Conservation (phyloP, 2,797 vertebrate species). For the Amblyopsis hoosieri region DNA sequence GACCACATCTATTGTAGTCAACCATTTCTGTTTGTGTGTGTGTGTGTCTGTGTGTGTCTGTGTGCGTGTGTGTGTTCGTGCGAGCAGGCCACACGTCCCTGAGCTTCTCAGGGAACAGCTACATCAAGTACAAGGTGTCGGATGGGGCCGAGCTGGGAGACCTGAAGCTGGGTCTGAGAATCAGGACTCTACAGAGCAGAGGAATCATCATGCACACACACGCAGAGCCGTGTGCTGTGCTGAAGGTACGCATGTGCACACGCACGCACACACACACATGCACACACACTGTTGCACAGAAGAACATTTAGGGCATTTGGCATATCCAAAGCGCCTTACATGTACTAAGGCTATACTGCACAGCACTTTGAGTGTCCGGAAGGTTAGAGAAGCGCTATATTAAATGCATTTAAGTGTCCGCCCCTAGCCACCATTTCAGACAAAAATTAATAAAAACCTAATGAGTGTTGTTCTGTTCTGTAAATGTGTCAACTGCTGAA, state of each 20-base stretch:
- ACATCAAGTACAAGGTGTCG: conserved; percentile 93
- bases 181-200: conserved; percentile 92
- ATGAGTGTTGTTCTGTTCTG: too few relatives aligned
- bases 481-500: not conserved
- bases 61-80: conserved; percentile 33
- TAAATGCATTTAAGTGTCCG: too few relatives aligned
- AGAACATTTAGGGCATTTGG: too few relatives aligned
- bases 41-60: conserved; percentile 25
- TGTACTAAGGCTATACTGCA: too few relatives aligned
- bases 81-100: conserved; percentile 91
- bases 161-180: conserved; percentile 89
- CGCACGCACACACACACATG: conserved; percentile 3
- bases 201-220: conserved; percentile 96
- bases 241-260: conserved; percentile 87
- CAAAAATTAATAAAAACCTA: too few relatives aligned
- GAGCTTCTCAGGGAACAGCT: conserved; percentile 97
- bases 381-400: too few relatives aligned
- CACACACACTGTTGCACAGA: not conserved
- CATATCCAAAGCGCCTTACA: too few relatives aligned
- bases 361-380: too few relatives aligned
- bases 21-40: conserved; percentile 4
- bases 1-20: too few relatives aligned
- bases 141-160: conserved; percentile 85
- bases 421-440: too few relatives aligned
- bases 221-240: conserved; percentile 89